Conservation (phyloP, 2,888 invertebrate species). For the Aspidiotus destructor region DNA sequence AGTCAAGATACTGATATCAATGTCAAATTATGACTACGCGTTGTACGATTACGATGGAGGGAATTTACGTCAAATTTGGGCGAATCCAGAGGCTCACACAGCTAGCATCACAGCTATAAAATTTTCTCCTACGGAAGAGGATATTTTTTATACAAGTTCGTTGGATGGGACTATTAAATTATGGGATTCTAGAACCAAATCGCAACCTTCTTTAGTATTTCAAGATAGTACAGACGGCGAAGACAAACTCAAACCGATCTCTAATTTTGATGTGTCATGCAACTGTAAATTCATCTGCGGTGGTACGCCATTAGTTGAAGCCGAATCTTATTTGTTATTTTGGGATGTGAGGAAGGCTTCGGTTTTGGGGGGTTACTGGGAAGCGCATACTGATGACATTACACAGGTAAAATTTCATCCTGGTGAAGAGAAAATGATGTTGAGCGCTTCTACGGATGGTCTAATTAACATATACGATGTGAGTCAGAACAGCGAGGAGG, state of each 20-base stretch:
- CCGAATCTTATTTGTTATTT: conserved; percentile 66
- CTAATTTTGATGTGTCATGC: conserved; percentile 63
- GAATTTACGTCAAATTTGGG: background rate
- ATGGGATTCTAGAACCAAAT: conserved; percentile 54
- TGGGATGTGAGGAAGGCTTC: conserved; percentile 58
- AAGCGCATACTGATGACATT: conserved; percentile 72
- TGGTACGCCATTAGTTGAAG: conserved; percentile 60
- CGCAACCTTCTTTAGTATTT: conserved; percentile 38
- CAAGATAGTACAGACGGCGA: conserved; percentile 37
- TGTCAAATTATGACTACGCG: conserved; percentile 12
- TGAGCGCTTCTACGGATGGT: conserved; percentile 72
- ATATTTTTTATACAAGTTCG: conserved; percentile 31
- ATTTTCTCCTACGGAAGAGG: background rate
- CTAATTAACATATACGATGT: conserved; percentile 76
- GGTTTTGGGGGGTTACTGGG: conserved; percentile 69
- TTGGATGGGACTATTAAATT: conserved; percentile 39
- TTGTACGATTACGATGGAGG: conserved; percentile 18
- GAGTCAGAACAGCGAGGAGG: conserved; percentile 60
- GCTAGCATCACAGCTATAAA: conserved; percentile 14
- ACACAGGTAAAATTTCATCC: conserved; percentile 68
- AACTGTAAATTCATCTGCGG: conserved; percentile 61
- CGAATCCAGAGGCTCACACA: background rate
- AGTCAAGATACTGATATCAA: conserved; percentile 8
- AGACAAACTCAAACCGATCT: conserved; percentile 47
- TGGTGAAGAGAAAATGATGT: conserved; percentile 53